Evolutionary conservation across 2,113 vertebrate genomes (phyloP), one percentile per base, ranked within the genome.

Genomic region (Guaruba guarouba): DNA sequence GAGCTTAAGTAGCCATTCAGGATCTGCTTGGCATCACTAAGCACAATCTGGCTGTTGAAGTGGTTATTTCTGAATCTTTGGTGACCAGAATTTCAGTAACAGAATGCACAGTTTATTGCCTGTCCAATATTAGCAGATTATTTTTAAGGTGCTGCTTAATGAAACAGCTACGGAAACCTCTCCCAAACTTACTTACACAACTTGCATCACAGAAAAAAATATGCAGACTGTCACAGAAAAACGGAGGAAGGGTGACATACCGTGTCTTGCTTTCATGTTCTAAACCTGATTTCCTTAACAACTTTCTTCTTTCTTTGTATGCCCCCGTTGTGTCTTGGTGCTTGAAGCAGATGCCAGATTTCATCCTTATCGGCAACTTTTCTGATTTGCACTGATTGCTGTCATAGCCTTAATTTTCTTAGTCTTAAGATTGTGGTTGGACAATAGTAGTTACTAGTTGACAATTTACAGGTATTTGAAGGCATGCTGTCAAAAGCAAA

Each of bases 301-400:
- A 43, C 57, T 86, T 92, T 68, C 48, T 92, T 86, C 41, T 84
- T 92, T 68, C 48, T 92, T 84, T n/a, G 31, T 59, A 3, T 88
- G 75, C 7, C 78, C 77, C 46, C 68, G 44, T 83, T 93, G 78
- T 83, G 83, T 85, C 92, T 95, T 28, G 43, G 9, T 81, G 46
- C 31, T 96, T 78, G 83, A 85, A 84, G 73, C 31, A 82, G 86
- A 74, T 85, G 77, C 59, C 39, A 82, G 46, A 39, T 90, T 93
- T 51, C 66, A 78, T 82, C 54, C 63, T 74, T 71, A 43, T 4
- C 10, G 59, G 69, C 44, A 79, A 62, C 14, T 88, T 78, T 68
- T 57, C 67, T 88, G 51, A 78, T 79, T 78, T 91, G 46, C 77
- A 79, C 70, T 59, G 83, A 57, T 57, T 69, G 66, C 28, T 91